Conservation (phyloP, 2,888 invertebrate species). For the Pelosia muscerda region DNA sequence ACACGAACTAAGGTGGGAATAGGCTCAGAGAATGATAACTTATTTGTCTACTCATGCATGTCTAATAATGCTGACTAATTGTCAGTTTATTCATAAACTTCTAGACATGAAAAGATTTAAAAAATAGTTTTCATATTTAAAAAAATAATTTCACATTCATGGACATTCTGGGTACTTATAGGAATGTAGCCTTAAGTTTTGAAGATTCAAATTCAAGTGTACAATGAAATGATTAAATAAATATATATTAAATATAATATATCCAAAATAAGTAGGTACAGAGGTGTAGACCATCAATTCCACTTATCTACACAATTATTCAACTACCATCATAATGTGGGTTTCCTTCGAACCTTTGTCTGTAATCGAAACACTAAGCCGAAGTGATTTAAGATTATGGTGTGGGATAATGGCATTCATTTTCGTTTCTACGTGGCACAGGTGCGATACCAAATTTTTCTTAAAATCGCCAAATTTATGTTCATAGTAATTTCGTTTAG, state of each 20-base stretch:
- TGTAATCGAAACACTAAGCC: constrained; percentile 86
- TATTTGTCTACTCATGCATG: no score
- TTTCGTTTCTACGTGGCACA: constrained; percentile 77
- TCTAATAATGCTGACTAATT: no score
- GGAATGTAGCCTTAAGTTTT: not conserved
- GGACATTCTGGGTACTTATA: no score
- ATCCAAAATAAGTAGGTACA: constrained; percentile 51
- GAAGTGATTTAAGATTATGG: constrained; percentile 86
- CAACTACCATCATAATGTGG: constrained; percentile 85
- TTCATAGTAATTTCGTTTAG: constrained; percentile 62
- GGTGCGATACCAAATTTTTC: constrained; percentile 78
- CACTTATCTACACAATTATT: constrained; percentile 85
- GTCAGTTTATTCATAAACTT: no score
- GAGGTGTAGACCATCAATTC: constrained; percentile 73
- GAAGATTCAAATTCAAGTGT: not conserved
- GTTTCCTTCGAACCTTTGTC: constrained; percentile 83
- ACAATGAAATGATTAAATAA: not conserved
- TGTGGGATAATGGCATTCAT: constrained; percentile 83
- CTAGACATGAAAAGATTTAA: no score
- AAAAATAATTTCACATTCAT: no score
- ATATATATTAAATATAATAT: constrained; percentile 28
- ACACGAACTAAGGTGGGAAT: no score
- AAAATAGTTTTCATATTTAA: no score
- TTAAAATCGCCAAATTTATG: constrained; percentile 77
- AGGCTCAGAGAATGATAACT: no score